These are phyloP conservation scores for Lacanobia oleracea DNA, from an alignment of 2,888 invertebrate species.

Conservation along the genomic window DNA sequence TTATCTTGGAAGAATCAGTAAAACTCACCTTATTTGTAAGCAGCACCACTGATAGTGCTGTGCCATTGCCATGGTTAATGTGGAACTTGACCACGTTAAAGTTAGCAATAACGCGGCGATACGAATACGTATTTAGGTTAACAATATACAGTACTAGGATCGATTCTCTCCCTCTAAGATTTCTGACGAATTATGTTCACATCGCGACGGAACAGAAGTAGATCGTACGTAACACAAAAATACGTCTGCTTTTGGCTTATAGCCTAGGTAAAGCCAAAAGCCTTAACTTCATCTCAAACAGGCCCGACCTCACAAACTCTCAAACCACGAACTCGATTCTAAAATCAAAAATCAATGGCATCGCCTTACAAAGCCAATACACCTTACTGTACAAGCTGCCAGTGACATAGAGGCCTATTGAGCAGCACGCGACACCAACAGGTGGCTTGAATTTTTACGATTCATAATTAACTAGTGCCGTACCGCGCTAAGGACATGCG, in stretches of 20 bases:
- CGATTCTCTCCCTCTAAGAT: not conserved
- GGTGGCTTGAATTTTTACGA: constrained; percentile 68
- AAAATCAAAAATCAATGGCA: not conserved
- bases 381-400: constrained; percentile 26
- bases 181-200: not conserved
- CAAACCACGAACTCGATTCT: not conserved
- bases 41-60: no score
- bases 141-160: not conserved
- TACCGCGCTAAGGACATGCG: constrained; percentile 29
- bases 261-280: no score
- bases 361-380: constrained; percentile 23
- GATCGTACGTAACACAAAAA: not conserved
- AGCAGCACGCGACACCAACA: constrained; percentile 69
- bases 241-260: not conserved
- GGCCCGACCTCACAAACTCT: not conserved
- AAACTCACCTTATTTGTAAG: no score
- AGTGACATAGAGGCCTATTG: constrained; percentile 45
- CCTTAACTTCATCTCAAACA: not conserved
- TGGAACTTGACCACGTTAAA: not conserved
- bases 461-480: constrained; percentile 63
- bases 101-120: not conserved
- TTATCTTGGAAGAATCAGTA: no score
- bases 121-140: not conserved
- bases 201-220: not conserved
- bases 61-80: not conserved